Percentiles rank a stretch among this genome's conserved stretches.
These are phyloP conservation scores for Prionace glauca DNA, from an alignment of 2,797 vertebrate genomes.

Conservation along the genomic window DNA sequence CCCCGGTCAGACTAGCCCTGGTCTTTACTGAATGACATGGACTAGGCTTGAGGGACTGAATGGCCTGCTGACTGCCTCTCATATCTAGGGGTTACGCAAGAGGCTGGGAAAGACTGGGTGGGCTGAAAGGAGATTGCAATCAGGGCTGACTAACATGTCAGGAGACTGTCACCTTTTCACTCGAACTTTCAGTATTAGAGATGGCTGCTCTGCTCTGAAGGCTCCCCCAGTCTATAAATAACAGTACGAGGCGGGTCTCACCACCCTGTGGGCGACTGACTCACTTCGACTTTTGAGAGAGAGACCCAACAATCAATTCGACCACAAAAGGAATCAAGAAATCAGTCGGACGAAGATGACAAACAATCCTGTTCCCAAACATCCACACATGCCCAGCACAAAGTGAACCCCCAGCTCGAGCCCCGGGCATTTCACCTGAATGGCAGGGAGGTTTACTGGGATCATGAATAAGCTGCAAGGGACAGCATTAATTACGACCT, in stretches of 20 bases:
- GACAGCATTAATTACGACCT: not conserved
- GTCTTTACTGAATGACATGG: too few species aligned
- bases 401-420: too few species aligned
- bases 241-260: not conserved
- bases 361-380: not conserved
- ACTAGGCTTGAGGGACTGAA: too few species aligned
- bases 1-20: too few species aligned
- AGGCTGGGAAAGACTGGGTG: not conserved
- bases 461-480: not conserved
- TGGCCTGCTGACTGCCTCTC: too few species aligned
- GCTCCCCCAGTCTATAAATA: not conserved
- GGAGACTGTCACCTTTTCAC: not conserved
- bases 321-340: not conserved
- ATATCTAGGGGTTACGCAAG: too few species aligned
- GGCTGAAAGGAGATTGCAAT: not conserved
- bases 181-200: not conserved
- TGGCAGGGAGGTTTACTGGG: not conserved
- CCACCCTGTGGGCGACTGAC: not conserved
- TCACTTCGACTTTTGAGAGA: not conserved
- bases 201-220: not conserved
- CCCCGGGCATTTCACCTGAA: not conserved
- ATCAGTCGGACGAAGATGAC: not conserved
- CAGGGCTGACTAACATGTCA: not conserved
- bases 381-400: not conserved
- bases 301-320: not conserved